Evolutionary conservation across 1,140 invertebrate species (phyloP), one percentile per base, ranked within the genome.

Genomic region (Aphidius gifuensis): DNA sequence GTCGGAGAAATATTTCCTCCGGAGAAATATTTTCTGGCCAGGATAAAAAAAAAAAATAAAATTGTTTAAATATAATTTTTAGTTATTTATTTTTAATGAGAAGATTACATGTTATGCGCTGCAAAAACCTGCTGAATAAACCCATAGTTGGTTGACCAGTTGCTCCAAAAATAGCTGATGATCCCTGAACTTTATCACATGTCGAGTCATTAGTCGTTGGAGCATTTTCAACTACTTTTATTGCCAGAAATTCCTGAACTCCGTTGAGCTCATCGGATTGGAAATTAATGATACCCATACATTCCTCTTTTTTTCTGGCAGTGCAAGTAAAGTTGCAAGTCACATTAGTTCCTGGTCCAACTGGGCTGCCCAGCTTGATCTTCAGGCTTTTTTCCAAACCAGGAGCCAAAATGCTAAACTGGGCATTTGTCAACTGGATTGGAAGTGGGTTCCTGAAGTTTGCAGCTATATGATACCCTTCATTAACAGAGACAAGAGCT

Each of bases 371-470:
- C 2, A 91, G 65, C 71, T 86, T 88, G 42, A 93, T 82, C 71
- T 89, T 90, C 7, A 92, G 89, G 87, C 16, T 16, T 53, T 86
- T 80, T 8, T 88, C 86, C 7, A 93, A 74, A 1, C 92, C 92
- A 1, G 90, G 87, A 7, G 90, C 91, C 74, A 94, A 91, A 61
- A 96, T 85, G 2, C 86, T 82, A 73, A 95, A 93, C 61, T 85
- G 80, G 48, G 91, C 87, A 64, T 88, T 89, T 62, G 83, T 92
- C 60, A 96, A 74, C 0, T 86, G 78, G 32, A 90, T 83, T 0
- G 92, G 91, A 55, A 96, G 71, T 1, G 93, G 92, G 82, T 96
- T 96, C 56, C 80, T 85, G n/a, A 96, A 83, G n/a, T 83, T 85
- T 0, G 88, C 88, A 5, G 84, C 85, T 8, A 89, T 85, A 0